Percentiles rank a stretch among this genome's conserved stretches.
Conservation (phyloP, 2,113 vertebrate species). For the Eolophus roseicapilla region DNA sequence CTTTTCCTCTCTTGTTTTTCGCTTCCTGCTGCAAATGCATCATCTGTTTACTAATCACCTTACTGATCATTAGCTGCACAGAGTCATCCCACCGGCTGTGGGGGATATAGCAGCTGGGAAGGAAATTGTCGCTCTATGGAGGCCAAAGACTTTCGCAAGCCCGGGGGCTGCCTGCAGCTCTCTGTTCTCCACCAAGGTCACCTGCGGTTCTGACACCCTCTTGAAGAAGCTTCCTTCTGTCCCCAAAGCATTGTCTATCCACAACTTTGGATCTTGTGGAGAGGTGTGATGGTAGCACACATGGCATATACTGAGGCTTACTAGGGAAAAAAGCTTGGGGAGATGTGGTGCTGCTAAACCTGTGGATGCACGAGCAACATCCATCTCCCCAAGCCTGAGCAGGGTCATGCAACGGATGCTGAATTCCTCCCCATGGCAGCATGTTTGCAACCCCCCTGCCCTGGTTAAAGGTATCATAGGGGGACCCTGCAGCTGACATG, state of each 20-base stretch:
- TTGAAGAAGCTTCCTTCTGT: not conserved
- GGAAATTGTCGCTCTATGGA: not conserved
- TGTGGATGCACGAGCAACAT: not conserved
- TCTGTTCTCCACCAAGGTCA: not conserved
- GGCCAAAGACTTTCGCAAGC: not conserved
- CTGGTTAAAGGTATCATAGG: not conserved
- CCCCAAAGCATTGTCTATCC: not conserved
- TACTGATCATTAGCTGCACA: not conserved
- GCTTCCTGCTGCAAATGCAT: not conserved
- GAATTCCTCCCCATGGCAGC: not conserved
- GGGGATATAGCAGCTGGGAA: not conserved
- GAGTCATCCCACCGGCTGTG: not conserved
- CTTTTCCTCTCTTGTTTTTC: not conserved
- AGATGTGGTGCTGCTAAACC: not conserved
- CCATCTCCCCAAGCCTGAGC: not conserved
- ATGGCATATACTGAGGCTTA: not conserved
- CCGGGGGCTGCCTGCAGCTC: not conserved
- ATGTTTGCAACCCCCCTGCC: not conserved
- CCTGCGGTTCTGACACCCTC: not conserved
- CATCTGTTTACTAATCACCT: conserved; percentile 28
- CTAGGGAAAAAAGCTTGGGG: not conserved
- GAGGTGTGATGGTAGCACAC: conserved; percentile 34
- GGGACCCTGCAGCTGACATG: not conserved
- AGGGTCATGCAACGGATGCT: not conserved
- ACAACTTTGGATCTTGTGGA: not conserved